Evolutionary conservation across 2,797 vertebrate species (phyloP).

Genomic region (Phrynocephalus forsythii): DNA sequence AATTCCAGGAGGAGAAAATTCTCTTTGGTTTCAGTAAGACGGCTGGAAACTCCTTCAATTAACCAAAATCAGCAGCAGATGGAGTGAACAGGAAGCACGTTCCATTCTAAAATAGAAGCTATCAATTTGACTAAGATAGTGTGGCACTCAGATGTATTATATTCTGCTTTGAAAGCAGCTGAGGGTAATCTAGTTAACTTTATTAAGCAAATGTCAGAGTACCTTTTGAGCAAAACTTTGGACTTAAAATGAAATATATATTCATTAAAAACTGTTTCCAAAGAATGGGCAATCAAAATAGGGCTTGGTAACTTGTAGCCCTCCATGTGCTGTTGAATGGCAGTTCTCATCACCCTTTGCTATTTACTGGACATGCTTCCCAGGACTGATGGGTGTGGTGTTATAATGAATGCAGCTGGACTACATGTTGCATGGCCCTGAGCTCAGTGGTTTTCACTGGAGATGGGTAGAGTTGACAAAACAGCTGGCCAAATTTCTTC

Average conservation of each 20-base stretch:
- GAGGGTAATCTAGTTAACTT: conserved; percentile 45
- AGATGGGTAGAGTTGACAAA: not conserved
- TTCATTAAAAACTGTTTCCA: not conserved
- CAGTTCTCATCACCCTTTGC: not conserved
- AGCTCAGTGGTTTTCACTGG: conserved; percentile 27
- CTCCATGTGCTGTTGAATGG: not conserved
- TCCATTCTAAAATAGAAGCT: conserved; percentile 48
- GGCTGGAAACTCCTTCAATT: conserved; percentile 50
- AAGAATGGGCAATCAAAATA: conserved; percentile 5
- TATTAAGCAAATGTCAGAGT: conserved; percentile 34
- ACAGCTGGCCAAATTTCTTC: not conserved
- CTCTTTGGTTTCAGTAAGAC: conserved; percentile 12
- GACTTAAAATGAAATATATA: conserved; percentile 24
- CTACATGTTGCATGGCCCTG: not conserved
- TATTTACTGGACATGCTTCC: not conserved
- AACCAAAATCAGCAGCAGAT: conserved; percentile 49
- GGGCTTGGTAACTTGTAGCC: not conserved
- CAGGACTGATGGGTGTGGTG: not conserved
- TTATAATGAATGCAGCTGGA: too few relatives aligned
- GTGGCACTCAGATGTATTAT: conserved; percentile 32
- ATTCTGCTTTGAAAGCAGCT: conserved; percentile 38
- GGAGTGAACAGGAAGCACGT: conserved; percentile 45
- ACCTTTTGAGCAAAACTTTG: conserved; percentile 25
- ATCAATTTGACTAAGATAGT: conserved; percentile 46
- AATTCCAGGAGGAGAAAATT: conserved; percentile 53